Conservation (phyloP, 2,113 vertebrate genomes). For the Oceanites oceanicus region DNA sequence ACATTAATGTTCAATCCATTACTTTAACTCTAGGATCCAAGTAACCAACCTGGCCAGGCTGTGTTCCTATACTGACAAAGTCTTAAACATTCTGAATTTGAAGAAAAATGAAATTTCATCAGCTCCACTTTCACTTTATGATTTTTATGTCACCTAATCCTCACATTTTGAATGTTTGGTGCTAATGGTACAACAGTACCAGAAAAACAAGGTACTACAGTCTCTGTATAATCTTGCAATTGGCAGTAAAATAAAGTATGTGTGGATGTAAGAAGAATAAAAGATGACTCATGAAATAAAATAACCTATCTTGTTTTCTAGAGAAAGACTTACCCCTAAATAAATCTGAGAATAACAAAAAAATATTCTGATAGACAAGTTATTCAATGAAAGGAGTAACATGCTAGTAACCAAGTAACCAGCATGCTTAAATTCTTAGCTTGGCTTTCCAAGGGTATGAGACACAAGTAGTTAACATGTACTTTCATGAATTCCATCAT, state of each 20-base stretch:
- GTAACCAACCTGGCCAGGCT: not conserved
- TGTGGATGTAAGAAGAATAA: accelerated
- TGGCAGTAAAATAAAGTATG: not conserved
- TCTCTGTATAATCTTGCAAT: not conserved
- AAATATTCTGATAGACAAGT: not conserved
- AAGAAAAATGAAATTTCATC: not conserved
- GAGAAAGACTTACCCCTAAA: not conserved
- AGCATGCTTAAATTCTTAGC: not conserved
- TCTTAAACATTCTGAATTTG: not conserved
- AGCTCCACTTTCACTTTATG: not conserved
- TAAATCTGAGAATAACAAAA: not conserved
- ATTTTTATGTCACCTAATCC: not conserved
- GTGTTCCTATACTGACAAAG: not conserved
- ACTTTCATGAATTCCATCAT: not conserved
- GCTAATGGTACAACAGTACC: not conserved
- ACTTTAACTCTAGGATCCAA: not conserved
- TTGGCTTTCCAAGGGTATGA: not conserved
- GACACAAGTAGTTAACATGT: accelerated
- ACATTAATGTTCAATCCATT: not conserved
- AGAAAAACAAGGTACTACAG: not conserved
- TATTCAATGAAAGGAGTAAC: not conserved
- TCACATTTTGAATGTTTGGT: not conserved
- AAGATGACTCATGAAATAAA: not conserved
- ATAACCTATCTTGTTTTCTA: not conserved
- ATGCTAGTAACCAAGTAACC: not conserved